phyloP scores from a whole-genome alignment of 2,888 invertebrate species.

The Tinea pellionella region DNA sequence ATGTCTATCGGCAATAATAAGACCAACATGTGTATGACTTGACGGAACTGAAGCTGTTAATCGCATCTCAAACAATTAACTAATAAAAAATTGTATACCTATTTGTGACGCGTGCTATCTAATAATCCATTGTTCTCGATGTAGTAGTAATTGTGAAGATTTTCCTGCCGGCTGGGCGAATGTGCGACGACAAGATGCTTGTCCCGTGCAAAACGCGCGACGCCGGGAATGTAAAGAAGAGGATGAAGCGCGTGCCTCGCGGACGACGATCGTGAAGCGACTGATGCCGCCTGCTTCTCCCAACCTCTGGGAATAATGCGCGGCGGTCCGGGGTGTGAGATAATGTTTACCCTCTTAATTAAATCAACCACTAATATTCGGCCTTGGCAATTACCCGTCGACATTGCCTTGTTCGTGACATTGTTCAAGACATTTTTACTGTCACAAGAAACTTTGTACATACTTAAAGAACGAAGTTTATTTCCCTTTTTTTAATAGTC shows the following conservation, averaged over 20 bases:
- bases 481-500: too few species aligned
- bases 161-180: slow-evolving; percentile 14
- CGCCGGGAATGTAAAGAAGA: slow-evolving; percentile 28
- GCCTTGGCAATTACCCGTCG: slow-evolving; percentile 3
- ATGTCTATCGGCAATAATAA: neutral
- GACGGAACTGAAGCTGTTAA: neutral
- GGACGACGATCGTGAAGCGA: neutral
- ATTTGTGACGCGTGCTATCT: slow-evolving; percentile 32
- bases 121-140: slow-evolving; percentile 41
- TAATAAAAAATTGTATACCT: slow-evolving; percentile 32
- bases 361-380: slow-evolving; percentile 28
- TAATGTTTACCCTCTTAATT: slow-evolving; percentile 22
- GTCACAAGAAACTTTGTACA: neutral
- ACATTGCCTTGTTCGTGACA: slow-evolving; percentile 2
- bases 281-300: neutral
- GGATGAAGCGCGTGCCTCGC: neutral
- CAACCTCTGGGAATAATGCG: neutral
- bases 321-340: slow-evolving; percentile 12
- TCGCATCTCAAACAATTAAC: slow-evolving; percentile 1
- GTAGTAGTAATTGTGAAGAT: slow-evolving; percentile 28
- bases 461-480: neutral
- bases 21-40: neutral
- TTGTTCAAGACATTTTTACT: neutral
- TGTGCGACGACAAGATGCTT: neutral
- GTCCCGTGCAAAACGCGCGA: neutral